A percentile compares a stretch with the other conserved stretches of the same genome.
phyloP scores from a whole-genome alignment of 1,140 invertebrate genomes.

The Procambarus virginalis region DNA sequence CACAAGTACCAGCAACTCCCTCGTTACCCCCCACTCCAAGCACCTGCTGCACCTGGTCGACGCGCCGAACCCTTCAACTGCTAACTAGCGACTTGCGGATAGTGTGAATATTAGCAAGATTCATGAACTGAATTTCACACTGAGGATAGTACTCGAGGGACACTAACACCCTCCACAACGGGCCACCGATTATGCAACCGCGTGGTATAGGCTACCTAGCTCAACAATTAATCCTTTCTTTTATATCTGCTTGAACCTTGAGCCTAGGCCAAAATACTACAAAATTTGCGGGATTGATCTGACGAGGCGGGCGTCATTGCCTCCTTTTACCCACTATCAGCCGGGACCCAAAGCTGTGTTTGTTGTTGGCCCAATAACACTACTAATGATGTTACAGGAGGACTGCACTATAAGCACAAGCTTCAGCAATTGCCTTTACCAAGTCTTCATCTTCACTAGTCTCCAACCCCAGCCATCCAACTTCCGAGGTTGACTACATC shows the following conservation, averaged over 20 bases:
- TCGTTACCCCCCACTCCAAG: no score
- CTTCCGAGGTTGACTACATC: slow-evolving; percentile 94
- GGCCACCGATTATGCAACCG: slow-evolving; percentile 94
- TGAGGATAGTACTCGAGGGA: slow-evolving; percentile 94
- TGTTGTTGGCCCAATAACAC: background rate
- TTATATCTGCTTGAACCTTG: slow-evolving; percentile 68
- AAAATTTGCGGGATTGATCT: slow-evolving; percentile 64
- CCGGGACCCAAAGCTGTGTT: slow-evolving; percentile 24
- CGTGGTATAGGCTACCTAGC: slow-evolving; percentile 96
- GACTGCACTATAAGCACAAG: slow-evolving; percentile 84
- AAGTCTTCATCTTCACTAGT: slow-evolving; percentile 91
- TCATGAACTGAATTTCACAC: slow-evolving; percentile 97
- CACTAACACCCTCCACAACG: slow-evolving; percentile 97
- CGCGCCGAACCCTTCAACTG: no score
- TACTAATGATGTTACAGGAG: slow-evolving; percentile 27
- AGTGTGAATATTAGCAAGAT: slow-evolving; percentile 96
- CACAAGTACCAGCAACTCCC: no score
- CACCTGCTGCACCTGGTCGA: no score
- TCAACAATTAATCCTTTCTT: slow-evolving; percentile 95
- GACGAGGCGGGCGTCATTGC: slow-evolving; percentile 50
- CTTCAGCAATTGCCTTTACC: slow-evolving; percentile 86
- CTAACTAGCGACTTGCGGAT: slow-evolving; percentile 90
- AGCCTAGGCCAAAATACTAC: slow-evolving; percentile 69
- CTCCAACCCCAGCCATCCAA: slow-evolving; percentile 94
- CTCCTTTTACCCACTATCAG: slow-evolving; percentile 47